Evolutionary conservation across 2,888 invertebrate species (phyloP).

Genomic region (Aelia acuminata): DNA sequence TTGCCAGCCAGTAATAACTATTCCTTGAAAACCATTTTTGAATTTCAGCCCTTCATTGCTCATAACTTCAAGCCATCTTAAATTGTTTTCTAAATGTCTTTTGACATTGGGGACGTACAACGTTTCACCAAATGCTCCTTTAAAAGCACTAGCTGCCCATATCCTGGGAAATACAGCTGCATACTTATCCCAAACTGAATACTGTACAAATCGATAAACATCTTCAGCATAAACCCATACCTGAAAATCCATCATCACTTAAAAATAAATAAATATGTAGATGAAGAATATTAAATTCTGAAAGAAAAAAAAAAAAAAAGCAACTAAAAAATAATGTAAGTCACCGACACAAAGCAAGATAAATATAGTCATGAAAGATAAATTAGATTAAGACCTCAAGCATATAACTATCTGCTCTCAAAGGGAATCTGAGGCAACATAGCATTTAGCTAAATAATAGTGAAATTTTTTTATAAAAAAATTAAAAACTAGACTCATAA

Average conservation of each 20-base stretch:
- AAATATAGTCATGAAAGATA: too few species aligned
- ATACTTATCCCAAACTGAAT: conserved; percentile 78
- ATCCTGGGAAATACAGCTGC: conserved; percentile 77
- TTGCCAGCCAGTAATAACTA: conserved; percentile 76
- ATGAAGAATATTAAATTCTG: too few species aligned
- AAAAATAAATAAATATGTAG: not conserved
- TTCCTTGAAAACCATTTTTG: conserved; percentile 72
- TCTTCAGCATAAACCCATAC: conserved; percentile 85
- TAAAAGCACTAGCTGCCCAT: conserved; percentile 83
- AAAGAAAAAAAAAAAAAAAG: too few species aligned
- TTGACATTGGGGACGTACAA: conserved; percentile 77
- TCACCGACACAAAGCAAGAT: too few species aligned
- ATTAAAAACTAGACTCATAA: too few species aligned
- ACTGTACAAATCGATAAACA: conserved; percentile 73
- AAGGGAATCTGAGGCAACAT: too few species aligned
- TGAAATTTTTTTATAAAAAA: too few species aligned
- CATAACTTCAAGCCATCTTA: conserved; percentile 80
- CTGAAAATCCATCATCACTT: conserved; percentile 64
- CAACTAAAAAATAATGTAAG: too few species aligned
- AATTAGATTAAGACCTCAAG: too few species aligned
- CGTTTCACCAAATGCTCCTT: conserved; percentile 83
- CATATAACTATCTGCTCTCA: too few species aligned
- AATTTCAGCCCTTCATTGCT: conserved; percentile 74
- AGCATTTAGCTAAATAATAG: too few species aligned
- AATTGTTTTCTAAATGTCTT: conserved; percentile 79